Percentiles rank a stretch among this genome's conserved stretches.
Evolutionary conservation across 1,140 invertebrate species (phyloP).

Genomic region (Musca domestica): DNA sequence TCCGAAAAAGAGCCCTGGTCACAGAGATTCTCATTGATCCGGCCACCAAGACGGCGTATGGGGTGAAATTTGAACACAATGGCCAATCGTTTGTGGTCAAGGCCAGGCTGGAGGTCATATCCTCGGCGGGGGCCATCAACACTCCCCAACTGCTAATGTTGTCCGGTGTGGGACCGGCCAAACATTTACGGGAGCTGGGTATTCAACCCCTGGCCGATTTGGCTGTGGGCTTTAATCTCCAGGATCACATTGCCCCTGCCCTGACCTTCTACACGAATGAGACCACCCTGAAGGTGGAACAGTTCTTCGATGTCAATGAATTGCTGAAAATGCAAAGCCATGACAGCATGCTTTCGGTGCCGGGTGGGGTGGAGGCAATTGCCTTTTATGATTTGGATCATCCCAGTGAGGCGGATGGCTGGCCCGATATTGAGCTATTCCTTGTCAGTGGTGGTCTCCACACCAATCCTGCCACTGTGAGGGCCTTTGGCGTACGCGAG

Average conservation of each 20-base stretch:
- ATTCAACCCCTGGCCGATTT: slow-evolving; percentile 68
- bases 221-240: slow-evolving; percentile 74
- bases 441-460: slow-evolving; percentile 59
- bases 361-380: slow-evolving; percentile 77
- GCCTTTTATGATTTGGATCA: slow-evolving; percentile 71
- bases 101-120: slow-evolving; percentile 71
- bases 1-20: slow-evolving; percentile 65
- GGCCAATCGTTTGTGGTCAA: slow-evolving; percentile 57
- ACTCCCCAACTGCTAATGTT: slow-evolving; percentile 77
- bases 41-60: slow-evolving; percentile 44
- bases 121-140: slow-evolving; percentile 72
- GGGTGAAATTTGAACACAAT: slow-evolving; percentile 26
- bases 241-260: slow-evolving; percentile 74
- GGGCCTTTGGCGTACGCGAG: slow-evolving; percentile 61
- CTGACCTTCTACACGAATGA: slow-evolving; percentile 66
- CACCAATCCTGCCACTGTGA: slow-evolving; percentile 56
- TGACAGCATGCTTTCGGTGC: slow-evolving; percentile 67
- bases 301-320: slow-evolving; percentile 31
- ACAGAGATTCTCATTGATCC: slow-evolving; percentile 73
- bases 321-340: slow-evolving; percentile 60
- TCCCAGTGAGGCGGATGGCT: slow-evolving; percentile 58
- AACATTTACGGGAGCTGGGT: slow-evolving; percentile 62
- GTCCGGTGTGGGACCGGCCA: slow-evolving; percentile 72
- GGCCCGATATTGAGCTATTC: slow-evolving; percentile 73
- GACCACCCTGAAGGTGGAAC: slow-evolving; percentile 33